Conservation (phyloP, 2,888 invertebrate species). For the Atherix ibis region DNA sequence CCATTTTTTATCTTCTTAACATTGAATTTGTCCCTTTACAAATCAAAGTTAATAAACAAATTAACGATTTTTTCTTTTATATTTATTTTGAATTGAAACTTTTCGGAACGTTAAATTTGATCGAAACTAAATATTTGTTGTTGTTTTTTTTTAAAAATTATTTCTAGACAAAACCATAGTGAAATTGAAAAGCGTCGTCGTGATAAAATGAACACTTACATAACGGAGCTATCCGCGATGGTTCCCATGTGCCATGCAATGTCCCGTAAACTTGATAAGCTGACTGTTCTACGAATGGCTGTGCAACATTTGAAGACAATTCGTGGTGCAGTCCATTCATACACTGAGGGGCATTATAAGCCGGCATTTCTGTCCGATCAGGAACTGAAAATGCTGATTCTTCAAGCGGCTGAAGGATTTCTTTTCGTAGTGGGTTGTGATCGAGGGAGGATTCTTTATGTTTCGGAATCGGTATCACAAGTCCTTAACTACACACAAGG, state of each 20-base stretch:
- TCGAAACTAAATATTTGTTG: no score
- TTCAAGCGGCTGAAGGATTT: conserved; percentile 79
- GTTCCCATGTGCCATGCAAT: conserved; percentile 90
- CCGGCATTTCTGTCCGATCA: conserved; percentile 72
- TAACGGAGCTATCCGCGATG: conserved; percentile 75
- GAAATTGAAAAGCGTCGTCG: conserved; percentile 89
- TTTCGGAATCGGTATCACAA: conserved; percentile 72
- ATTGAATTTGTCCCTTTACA: no score
- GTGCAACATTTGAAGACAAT: conserved; percentile 80
- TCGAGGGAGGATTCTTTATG: conserved; percentile 74
- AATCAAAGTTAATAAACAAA: no score
- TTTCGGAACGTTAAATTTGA: no score
- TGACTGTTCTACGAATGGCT: conserved; percentile 81
- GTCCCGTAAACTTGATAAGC: conserved; percentile 83
- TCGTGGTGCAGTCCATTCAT: conserved; percentile 52
- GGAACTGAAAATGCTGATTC: conserved; percentile 70
- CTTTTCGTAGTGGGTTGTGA: conserved; percentile 88
- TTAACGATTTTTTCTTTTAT: no score
- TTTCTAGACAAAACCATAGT: conserved; percentile 82
- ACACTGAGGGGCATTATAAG: conserved; percentile 60
- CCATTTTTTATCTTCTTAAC: no score
- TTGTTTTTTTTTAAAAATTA: no score
- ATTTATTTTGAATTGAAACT: no score
- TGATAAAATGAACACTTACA: conserved; percentile 94
- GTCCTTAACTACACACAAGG: conserved; percentile 70